Evolutionary conservation across 1,140 invertebrate genomes (phyloP), one percentile per base, ranked within the genome.

Genomic region (Polypedilum vanderplanki): DNA sequence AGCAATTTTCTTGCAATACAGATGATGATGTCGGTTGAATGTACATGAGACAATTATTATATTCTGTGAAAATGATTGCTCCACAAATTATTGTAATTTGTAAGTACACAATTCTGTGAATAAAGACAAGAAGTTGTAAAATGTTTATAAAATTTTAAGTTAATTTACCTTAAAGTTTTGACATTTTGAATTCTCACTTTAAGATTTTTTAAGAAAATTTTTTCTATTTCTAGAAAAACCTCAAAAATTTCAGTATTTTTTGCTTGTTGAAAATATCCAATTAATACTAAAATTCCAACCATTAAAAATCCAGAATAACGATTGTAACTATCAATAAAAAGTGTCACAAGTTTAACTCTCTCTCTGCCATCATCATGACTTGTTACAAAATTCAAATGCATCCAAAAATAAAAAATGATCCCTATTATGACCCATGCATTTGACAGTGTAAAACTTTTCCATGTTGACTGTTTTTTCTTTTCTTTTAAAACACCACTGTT

Each of bases 151-250:
- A 7, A n/a, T 70, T 18, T 18, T 20, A 2, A n/a, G n/a, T 2
- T 18, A 20, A 22, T 1, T 18, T 70, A 70, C 65, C 65, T 70
- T 9, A 70, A 18, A 9, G 65, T 70, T 9, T 18, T 18, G 3
- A 70, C 17, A 70, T 70, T 70, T 70, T 70, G 8, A 22, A 70
- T 70, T n/a, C 20, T 18, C 5, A 22, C 18, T 70, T 70, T 70
- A n/a, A 70, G 18, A 20, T 12, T 70, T 18, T 20, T 22, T 5
- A 18, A 10, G 0, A 18, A n/a, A 70, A 20, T 20, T 22, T 18
- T 20, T 7, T 70, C 65, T 9, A 70, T 70, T 8, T 70, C 65
- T 1, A 20, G 8, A 7, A 70, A 70, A 70, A 70, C 65, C 7
- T 20, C n/a, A 70, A 18, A 9, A 22, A 70, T 20, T 20, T 70